Evolutionary conservation across 2,888 invertebrate genomes (phyloP), one percentile per base, ranked within the genome.

Genomic region (Euclidia mi): DNA sequence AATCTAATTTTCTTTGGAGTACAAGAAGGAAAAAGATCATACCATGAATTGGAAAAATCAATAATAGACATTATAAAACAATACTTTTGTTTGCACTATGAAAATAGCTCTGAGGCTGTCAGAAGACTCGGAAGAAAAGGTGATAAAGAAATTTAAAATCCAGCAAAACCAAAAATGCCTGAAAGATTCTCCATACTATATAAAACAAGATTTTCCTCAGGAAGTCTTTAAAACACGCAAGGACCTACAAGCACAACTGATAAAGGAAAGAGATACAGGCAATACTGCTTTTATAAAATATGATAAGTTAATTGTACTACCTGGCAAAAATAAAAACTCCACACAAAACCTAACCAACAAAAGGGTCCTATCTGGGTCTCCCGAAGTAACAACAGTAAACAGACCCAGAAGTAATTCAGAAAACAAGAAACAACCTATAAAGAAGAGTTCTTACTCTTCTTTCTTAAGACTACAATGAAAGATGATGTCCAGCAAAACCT

Each of bases 181-280:
- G n/a, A 7, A 29, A 7, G 29, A 9, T 10, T 10, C 29, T 10
- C 29, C 28, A 29, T 42, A 29, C 15, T 42, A 42, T 42, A 10
- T 42, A 42, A 42, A 42, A 15, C 29, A 42, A 43, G 42, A 43
- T 2, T 43, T 31, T 11, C 42, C 42, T 9, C 14, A 2, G 1
- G 46, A 47, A 29, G 10, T 47, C 37, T 9, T 47, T 3, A 47
- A 37, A 1, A 47, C 37, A 11, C 46, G 46, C 17, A 47, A 38
- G n/a, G 46, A 38, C 4, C 6, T 47, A 29, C 46, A 47, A 15
- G 17, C 2, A 10, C 46, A 47, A 38, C 12, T 47, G 38, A 17
- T 38, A 7, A 38, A 18, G n/a, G 46, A 47, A 47, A 47, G 31
- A 38, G 38, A 47, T 0, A 18, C 38, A 12, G 47, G 29, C 2